Evolutionary conservation across 1,140 invertebrate genomes (phyloP).

Genomic region (Zaprionus capensis): DNA sequence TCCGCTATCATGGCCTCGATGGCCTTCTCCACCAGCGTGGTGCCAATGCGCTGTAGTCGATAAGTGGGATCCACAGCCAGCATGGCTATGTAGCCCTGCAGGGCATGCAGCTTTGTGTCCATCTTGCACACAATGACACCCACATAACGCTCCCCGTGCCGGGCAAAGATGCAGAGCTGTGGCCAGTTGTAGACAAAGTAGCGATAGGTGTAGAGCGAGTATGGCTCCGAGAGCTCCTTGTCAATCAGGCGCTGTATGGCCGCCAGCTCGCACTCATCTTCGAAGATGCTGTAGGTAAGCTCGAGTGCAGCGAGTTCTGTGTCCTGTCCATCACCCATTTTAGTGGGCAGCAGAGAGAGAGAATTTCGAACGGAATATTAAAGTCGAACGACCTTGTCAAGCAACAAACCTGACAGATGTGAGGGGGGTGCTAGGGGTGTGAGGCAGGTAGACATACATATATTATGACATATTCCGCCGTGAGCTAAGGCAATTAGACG

Average conservation of each 20-base stretch:
- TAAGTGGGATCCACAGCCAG: constrained; percentile 97
- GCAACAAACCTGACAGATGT: constrained; percentile 1
- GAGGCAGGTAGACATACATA: neutral
- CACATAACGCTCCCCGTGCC: constrained; percentile 92
- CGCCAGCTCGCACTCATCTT: constrained; percentile 46
- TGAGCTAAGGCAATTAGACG: constrained; percentile 62
- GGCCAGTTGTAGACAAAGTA: constrained; percentile 99
- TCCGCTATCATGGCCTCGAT: constrained; percentile 95
- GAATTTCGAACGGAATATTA: neutral
- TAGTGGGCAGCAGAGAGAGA: neutral
- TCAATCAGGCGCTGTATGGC: constrained; percentile 97
- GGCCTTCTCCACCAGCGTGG: constrained; percentile 88
- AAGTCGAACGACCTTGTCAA: constrained; percentile 19
- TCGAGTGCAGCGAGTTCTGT: neutral
- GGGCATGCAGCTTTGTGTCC: constrained; percentile 89
- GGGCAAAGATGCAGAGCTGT: constrained; percentile 97
- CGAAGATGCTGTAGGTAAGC: constrained; percentile 44
- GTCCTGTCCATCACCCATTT: neutral
- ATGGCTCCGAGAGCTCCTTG: constrained; percentile 99
- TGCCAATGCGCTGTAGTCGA: constrained; percentile 95
- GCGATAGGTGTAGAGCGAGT: constrained; percentile 99
- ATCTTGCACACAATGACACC: constrained; percentile 99
- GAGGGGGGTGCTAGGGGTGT: neutral
- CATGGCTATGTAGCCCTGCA: constrained; percentile 99
- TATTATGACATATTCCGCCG: constrained; percentile 12